These are phyloP conservation scores for Drosophila virilis DNA, from an alignment of 1,140 invertebrate genomes.

Conservation along the genomic window DNA sequence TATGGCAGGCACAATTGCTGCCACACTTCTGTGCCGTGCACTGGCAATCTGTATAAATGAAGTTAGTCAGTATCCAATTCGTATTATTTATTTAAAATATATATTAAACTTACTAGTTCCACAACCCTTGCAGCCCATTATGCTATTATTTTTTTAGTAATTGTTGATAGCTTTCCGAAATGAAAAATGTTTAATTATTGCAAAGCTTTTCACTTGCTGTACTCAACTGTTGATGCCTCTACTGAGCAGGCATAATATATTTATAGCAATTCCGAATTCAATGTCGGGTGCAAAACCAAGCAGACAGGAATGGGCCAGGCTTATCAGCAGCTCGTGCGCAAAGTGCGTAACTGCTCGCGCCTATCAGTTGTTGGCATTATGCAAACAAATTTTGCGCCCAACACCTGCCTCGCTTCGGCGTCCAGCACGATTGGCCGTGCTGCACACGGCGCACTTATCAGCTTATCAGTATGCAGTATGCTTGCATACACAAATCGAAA, in stretches of 20 bases:
- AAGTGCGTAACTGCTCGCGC: conserved; percentile 41
- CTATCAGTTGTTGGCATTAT: conserved; percentile 34
- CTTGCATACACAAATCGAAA: conserved; percentile 35
- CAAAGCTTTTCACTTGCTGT: conserved; percentile 40
- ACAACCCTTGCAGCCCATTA: conserved; percentile 66
- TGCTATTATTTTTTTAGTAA: neutral
- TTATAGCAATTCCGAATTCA: conserved; percentile 27
- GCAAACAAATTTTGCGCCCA: conserved; percentile 51
- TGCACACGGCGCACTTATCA: conserved; percentile 54
- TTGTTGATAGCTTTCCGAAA: neutral
- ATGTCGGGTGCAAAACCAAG: conserved; percentile 59
- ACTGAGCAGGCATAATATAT: conserved; percentile 7
- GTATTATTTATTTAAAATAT: conserved; percentile 1
- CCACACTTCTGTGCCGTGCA: conserved; percentile 59
- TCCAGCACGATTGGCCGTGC: conserved; percentile 8
- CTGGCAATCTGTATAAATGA: conserved; percentile 53
- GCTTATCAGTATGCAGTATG: conserved; percentile 50
- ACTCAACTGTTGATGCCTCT: conserved; percentile 46
- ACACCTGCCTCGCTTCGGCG: conserved; percentile 3
- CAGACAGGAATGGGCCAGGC: conserved; percentile 24
- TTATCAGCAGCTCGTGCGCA: conserved; percentile 63
- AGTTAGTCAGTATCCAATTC: neutral
- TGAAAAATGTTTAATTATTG: conserved; percentile 17
- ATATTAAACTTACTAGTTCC: conserved; percentile 55
- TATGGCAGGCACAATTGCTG: conserved; percentile 61